Evolutionary conservation across 2,888 invertebrate genomes (phyloP).

Genomic region (Metallyticus violacea): DNA sequence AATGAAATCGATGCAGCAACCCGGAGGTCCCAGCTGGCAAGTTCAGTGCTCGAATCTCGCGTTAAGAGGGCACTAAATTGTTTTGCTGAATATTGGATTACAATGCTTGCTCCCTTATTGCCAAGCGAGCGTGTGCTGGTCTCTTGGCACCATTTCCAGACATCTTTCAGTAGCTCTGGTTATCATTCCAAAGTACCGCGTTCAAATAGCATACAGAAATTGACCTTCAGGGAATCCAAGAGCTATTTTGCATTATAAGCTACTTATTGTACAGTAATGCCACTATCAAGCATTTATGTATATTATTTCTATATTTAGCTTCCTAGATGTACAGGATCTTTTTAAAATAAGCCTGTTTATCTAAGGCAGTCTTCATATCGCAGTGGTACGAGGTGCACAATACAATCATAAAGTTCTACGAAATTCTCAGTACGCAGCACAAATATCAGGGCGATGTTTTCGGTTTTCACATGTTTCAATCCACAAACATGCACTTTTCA

Average conservation of each 20-base stretch:
- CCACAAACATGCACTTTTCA: too few species aligned
- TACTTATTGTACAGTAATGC: background rate
- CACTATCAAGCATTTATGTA: background rate
- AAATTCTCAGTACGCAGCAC: too few species aligned
- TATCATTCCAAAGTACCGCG: too few species aligned
- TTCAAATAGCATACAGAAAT: too few species aligned
- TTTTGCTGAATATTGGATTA: background rate
- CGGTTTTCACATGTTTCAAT: too few species aligned
- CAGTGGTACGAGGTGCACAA: too few species aligned
- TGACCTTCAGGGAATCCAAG: background rate
- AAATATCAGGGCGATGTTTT: too few species aligned
- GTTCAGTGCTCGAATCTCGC: background rate
- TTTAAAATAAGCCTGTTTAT: too few species aligned
- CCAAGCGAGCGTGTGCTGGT: background rate
- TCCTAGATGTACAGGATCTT: too few species aligned
- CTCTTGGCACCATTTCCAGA: background rate
- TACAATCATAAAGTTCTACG: too few species aligned
- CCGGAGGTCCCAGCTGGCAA: background rate
- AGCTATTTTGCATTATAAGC: background rate
- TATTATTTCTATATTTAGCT: too few species aligned
- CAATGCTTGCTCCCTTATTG: background rate
- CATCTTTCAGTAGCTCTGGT: background rate
- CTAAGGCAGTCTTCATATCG: too few species aligned
- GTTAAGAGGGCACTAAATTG: background rate
- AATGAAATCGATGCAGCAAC: background rate